Evolutionary conservation across 2,888 invertebrate genomes (phyloP).

Genomic region (Resseliella maxima): DNA sequence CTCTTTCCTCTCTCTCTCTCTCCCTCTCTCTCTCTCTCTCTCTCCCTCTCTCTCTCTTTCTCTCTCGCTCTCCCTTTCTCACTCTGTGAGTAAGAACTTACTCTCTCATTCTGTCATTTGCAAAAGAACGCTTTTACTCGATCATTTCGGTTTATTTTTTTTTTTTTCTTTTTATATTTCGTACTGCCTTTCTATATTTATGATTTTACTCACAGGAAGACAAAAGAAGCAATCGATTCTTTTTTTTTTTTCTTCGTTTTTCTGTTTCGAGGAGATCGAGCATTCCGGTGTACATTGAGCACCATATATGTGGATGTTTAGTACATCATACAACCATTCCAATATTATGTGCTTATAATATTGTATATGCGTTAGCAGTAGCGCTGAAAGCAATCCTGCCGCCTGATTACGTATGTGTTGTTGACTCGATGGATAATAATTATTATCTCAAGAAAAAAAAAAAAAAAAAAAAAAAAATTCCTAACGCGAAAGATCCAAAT

Average conservation of each 20-base stretch:
- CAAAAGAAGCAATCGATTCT: constrained; percentile 37
- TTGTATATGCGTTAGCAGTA: background rate
- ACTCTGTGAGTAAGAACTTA: too few relatives aligned
- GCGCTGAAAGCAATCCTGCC: background rate
- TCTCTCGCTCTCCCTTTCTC: too few relatives aligned
- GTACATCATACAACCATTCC: background rate
- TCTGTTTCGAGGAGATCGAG: background rate
- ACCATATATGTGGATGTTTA: background rate
- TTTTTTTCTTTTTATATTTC: background rate
- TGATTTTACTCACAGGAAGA: background rate
- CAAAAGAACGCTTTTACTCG: background rate
- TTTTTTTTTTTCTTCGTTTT: too few relatives aligned
- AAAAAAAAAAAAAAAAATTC: constrained; percentile 9
- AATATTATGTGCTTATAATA: constrained; percentile 14
- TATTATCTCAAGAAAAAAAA: too few relatives aligned
- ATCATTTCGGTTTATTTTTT: background rate
- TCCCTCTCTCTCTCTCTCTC: too few relatives aligned
- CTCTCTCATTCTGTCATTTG: too few relatives aligned
- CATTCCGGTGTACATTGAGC: background rate
- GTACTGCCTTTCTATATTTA: background rate
- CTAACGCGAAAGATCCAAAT: constrained; percentile 5
- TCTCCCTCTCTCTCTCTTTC: too few relatives aligned
- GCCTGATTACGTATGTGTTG: background rate
- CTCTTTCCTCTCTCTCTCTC: too few relatives aligned
- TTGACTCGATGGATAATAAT: constrained; percentile 33